Evolutionary conservation across 1,140 invertebrate genomes (phyloP), one percentile per base, ranked within the genome.

Genomic region (Apocrypta bakeri): DNA sequence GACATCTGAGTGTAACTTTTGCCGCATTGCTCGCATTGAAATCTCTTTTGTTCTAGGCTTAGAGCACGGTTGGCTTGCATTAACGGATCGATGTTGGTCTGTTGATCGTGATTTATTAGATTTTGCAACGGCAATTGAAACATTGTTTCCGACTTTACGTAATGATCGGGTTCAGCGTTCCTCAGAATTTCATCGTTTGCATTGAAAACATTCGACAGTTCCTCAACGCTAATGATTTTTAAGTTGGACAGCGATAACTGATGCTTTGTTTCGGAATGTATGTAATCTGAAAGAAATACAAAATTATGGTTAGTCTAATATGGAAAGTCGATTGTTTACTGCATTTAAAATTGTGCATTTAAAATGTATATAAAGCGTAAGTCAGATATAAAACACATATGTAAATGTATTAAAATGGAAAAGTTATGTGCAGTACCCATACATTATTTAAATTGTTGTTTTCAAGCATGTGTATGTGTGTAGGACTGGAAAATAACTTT

Each of bases 271-370:
- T 56, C 48, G 2, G 48, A 56, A 56, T 56, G 7, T n/a, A 0
- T 6, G 48, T 29, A 33, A 61, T 8, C 78, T 79, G 78, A 17
- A 79, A 79, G 33, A 48, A 56, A 56, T 7, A 56, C 7, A 6
- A 17, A 6, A 56, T 1, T 4, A 1, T n/a, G 48, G 48, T 56
- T n/a, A 56, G 48, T 56, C 3, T 6, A 56, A 7, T 17, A 4
- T 17, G 17, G 6, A n/a, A 3, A n/a, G 6, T 56, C 21, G 33
- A 37, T 37, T 9, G 33, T 4, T 37, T 9, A n/a, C n/a, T n/a
- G 21, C 42, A 48, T 1, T 48, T 11, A 3, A 48, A 0, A 9
- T 42, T 48, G 42, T 48, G 14, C 12, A 48, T 48, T 48, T 11
- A 48, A 48, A 48, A n/a, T n/a, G n/a, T n/a, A n/a, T 48, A 17